These are phyloP conservation scores for Indicator maculatus DNA, from an alignment of 2,113 vertebrate genomes.

Conservation along the genomic window DNA sequence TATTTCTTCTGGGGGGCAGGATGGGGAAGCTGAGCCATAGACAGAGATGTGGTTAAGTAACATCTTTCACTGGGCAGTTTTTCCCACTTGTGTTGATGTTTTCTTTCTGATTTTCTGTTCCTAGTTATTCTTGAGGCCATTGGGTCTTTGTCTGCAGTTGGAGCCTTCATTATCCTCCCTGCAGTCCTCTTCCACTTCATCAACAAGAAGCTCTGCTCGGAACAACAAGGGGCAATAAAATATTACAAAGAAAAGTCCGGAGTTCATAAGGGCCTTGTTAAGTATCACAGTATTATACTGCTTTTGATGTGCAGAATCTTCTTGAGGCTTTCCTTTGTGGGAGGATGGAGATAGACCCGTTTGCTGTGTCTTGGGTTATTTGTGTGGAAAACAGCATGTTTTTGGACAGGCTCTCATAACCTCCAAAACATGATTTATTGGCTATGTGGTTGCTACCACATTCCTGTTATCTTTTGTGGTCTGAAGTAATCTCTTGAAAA, in stretches of 20 bases:
- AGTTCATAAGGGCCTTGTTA: slow-evolving; percentile 78
- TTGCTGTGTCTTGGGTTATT: neutral
- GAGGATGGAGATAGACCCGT: neutral
- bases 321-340: neutral
- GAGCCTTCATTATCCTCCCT: slow-evolving; percentile 83
- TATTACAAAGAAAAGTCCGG: slow-evolving; percentile 65
- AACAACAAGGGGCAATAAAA: slow-evolving; percentile 73
- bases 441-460: neutral
- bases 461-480: neutral
- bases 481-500: neutral
- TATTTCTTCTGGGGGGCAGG: neutral
- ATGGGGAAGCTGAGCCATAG: neutral
- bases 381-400: neutral
- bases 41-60: neutral
- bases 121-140: slow-evolving; percentile 83
- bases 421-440: neutral
- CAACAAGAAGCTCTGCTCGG: slow-evolving; percentile 86
- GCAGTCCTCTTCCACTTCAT: slow-evolving; percentile 86
- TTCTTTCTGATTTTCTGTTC: slow-evolving; percentile 27
- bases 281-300: slow-evolving; percentile 37
- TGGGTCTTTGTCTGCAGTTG: slow-evolving; percentile 83
- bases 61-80: neutral
- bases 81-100: neutral
- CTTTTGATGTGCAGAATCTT: neutral
- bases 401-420: neutral